Evolutionary conservation across 1,140 invertebrate species (phyloP), one percentile per base, ranked within the genome.

Genomic region (Popillia japonica): DNA sequence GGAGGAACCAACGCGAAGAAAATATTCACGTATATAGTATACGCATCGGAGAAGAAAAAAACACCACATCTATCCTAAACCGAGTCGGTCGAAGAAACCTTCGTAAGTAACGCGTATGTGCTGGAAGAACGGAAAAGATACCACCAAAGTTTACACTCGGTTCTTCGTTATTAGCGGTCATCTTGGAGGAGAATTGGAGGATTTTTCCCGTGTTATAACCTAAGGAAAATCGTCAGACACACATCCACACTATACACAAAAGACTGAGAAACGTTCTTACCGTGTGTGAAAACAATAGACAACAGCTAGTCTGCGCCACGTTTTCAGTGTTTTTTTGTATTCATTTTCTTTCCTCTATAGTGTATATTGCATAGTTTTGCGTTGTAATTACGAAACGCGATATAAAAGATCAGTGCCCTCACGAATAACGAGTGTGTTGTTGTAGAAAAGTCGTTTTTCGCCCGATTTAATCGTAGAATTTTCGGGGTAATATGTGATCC

Each of bases 341-440:
- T n/a, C 44, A 14, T 48, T 48, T 68, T 68, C 9, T 68, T 27
- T 14, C 61, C 8, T 7, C 27, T 34, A 27, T 34, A 68, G 61
- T 27, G 61, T 68, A 22, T 27, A 14, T 68, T 68, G 61, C 22
- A 61, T 61, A 34, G 27, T 34, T 34, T 20, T 61, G 14, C 14
- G 48, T 55, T n/a, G 14, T 55, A n/a, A 68, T 68, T 68, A 68
- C 11, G 20, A 68, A 22, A 22, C 22, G 27, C 9, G 61, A 34
- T 68, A 68, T 68, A 22, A 68, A 68, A 68, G 61, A 68, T 68
- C 61, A 68, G 61, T 68, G 61, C 20, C 61, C 20, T 34, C 61
- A 22, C 61, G 3, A 34, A 68, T 68, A 68, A 22, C 20, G 61
- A 68, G 61, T 68, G 22, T 68, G 61, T 27, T 68, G 20, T 68